These are phyloP conservation scores for Rhagium mordax DNA, from an alignment of 2,888 invertebrate genomes.

Conservation along the genomic window DNA sequence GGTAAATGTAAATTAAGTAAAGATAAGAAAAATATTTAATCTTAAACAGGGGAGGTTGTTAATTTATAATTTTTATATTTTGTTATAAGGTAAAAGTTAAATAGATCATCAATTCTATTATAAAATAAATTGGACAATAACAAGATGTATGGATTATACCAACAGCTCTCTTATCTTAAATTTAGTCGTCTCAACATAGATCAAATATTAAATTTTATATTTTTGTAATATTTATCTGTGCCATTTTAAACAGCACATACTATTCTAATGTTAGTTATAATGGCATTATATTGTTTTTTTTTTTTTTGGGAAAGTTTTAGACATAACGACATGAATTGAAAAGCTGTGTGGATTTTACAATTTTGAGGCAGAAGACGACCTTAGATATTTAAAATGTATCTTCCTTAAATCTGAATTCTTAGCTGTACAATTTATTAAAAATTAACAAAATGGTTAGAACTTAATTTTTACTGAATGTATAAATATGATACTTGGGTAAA, in stretches of 20 bases:
- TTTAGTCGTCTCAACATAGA: background rate
- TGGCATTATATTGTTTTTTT: background rate
- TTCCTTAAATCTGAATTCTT: too few species aligned
- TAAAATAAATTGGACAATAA: background rate
- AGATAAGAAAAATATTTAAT: background rate
- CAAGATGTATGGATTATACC: background rate
- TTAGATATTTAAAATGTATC: too few species aligned
- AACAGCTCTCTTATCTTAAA: background rate
- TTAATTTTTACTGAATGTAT: background rate
- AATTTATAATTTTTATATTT: background rate
- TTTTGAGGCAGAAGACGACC: too few species aligned
- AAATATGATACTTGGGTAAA: background rate
- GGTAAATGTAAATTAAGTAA: background rate
- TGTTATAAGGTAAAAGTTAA: background rate
- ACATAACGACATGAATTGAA: too few species aligned
- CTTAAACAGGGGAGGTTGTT: background rate
- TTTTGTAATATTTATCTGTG: background rate
- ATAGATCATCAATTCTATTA: background rate
- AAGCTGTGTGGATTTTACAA: too few species aligned
- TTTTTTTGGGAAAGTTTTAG: too few species aligned
- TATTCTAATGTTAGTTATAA: background rate
- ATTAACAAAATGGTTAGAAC: too few species aligned
- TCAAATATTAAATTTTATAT: background rate
- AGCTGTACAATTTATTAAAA: too few species aligned
- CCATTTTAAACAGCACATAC: background rate